Base-by-base conservation (phyloP, 2,888 invertebrate genomes). In the Helobdella robusta region DNA sequence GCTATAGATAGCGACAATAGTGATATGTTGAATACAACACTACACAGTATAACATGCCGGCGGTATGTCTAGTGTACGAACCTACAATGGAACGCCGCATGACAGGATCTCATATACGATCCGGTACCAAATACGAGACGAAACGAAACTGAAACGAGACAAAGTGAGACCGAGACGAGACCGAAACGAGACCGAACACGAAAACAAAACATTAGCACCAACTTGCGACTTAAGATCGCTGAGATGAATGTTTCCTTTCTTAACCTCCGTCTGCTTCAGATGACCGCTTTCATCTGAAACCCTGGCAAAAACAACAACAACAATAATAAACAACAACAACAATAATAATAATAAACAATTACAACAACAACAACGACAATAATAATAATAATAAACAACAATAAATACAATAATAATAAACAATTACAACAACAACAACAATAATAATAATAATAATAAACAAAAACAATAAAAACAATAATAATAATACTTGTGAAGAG, bases 261-360 rank as follows among this genome's bases (percentile, higher is more conserved):
- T 62, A 15, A 62, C 62, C 50, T 62, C 50, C 6, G 48, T 34
- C 46, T 62, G 28, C 62, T 62, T 62, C 62, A 62, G 50, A 28
- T 62, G 62, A 2, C 62, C 62, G 30, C 20, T 32, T 20, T 40
- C 62, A 46, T 62, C 62, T n/a, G 62, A 62, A 1, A 62, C 62
- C 8, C 62, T 62, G 62, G 32, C 20, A 5, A 50, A 50, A 20
- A 6, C 18, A 25, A 5, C 6, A 25, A 25, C n/a, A 28, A 20
- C 11, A 20, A 52, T 8, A n/a, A 15, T 8, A 40, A 52, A 2
- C 48, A 48, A 48, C 2, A 18, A 48, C 48, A 48, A 8, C 20
- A 20, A 48, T 2, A 48, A 20, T 2, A 48, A 48, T 48, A 48
- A 48, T 5, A 8, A 8, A 48, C 3, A 48, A 20, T 2, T 5